These are phyloP conservation scores for Alethe castanea DNA, from an alignment of 2,113 vertebrate genomes.

Conservation along the genomic window DNA sequence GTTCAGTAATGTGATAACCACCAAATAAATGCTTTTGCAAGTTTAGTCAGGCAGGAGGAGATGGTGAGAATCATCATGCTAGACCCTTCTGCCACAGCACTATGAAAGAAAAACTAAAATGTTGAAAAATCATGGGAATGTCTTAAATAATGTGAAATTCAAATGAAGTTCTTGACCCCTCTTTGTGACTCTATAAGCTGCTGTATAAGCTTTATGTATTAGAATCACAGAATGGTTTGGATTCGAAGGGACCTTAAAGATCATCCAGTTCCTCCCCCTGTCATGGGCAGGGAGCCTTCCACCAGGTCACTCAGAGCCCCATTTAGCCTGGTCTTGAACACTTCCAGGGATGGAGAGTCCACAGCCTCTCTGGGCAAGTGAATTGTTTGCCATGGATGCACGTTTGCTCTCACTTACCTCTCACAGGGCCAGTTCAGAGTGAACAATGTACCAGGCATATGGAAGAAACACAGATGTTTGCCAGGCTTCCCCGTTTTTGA, in stretches of 20 bases:
- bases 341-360: not conserved
- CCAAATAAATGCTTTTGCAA: not conserved
- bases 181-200: not conserved
- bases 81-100: not conserved
- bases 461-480: not conserved
- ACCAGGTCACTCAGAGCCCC: not conserved
- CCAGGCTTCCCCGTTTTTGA: not conserved
- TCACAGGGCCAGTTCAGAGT: not conserved
- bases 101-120: not conserved
- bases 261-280: not conserved
- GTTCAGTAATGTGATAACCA: not conserved
- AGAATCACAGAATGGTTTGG: not conserved
- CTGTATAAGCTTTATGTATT: not conserved
- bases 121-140: not conserved
- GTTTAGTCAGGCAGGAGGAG: not conserved
- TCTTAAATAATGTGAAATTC: not conserved
- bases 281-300: not conserved
- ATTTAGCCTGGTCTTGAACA: not conserved
- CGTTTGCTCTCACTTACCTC: not conserved
- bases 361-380: not conserved
- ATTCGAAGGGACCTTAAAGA: not conserved
- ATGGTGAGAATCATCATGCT: not conserved
- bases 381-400: not conserved
- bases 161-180: not conserved
- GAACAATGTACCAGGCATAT: not conserved